Percentiles rank a stretch among this genome's conserved stretches.
Evolutionary conservation across 2,888 invertebrate species (phyloP).

Genomic region (Mechanitis messenoides): DNA sequence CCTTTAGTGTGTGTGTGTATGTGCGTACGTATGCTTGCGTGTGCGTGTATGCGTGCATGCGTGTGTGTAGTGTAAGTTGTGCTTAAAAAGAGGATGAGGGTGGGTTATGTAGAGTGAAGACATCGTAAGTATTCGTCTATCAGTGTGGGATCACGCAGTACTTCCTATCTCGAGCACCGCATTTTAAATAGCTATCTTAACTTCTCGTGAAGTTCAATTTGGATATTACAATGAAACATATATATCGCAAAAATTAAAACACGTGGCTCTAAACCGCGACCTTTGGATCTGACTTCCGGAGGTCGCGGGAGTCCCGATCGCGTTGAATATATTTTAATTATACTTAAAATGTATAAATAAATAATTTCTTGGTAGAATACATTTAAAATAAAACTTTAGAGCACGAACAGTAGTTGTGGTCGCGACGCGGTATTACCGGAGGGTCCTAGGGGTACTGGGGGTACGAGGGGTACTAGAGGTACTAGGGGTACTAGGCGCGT

Average conservation of each 20-base stretch:
- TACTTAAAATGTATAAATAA: no score
- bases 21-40: no score
- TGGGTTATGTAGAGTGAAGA: constrained; percentile 52
- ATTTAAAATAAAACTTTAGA: no score
- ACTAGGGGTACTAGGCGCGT: constrained; percentile 66
- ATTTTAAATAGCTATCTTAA: constrained; percentile 37
- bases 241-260: no score
- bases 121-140: constrained; percentile 62
- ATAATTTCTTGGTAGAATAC: no score
- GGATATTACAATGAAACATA: no score
- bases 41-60: no score
- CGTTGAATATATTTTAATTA: no score
- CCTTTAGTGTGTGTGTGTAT: constrained; percentile 59
- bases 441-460: constrained; percentile 61
- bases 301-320: no score
- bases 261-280: no score
- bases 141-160: constrained; percentile 67
- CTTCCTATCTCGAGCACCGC: constrained; percentile 58
- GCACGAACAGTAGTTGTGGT: constrained; percentile 44
- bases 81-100: constrained; percentile 52
- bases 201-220: no score
- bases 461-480: constrained; percentile 36
- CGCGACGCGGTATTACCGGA: constrained; percentile 51
- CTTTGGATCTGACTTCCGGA: no score
- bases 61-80: constrained; percentile 45